A percentile compares a stretch with the other conserved stretches of the same genome.
These are phyloP conservation scores for Cranoglanis bouderius DNA, from an alignment of 2,113 vertebrate species.

Conservation along the genomic window DNA sequence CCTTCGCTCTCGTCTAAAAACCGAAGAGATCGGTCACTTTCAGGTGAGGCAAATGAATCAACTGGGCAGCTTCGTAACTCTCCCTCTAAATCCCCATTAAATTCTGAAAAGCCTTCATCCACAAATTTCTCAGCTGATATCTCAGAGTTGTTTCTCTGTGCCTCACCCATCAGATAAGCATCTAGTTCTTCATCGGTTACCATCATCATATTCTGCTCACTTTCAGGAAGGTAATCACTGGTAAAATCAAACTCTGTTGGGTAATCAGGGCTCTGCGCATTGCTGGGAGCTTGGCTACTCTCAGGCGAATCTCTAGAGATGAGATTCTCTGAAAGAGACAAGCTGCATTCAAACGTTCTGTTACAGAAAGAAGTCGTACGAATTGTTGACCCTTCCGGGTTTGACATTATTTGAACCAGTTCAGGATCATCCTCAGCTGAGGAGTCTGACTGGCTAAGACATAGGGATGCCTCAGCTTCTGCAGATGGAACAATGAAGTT, in stretches of 20 bases:
- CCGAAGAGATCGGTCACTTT: constrained; percentile 62
- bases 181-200: constrained; percentile 91
- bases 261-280: constrained; percentile 60
- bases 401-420: constrained; percentile 44
- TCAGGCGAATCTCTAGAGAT: constrained; percentile 28
- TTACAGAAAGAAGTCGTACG: neutral
- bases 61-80: constrained; percentile 56
- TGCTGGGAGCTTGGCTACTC: constrained; percentile 36
- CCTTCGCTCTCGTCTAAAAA: constrained; percentile 53
- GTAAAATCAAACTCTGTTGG: constrained; percentile 68
- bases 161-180: constrained; percentile 84
- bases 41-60: constrained; percentile 59
- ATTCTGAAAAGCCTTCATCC: constrained; percentile 56
- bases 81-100: constrained; percentile 48
- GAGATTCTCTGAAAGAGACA: constrained; percentile 52
- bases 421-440: constrained; percentile 46
- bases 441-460: constrained; percentile 1
- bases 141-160: constrained; percentile 54
- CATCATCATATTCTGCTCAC: constrained; percentile 72
- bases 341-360: constrained; percentile 52
- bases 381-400: constrained; percentile 8
- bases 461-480: neutral
- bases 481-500: constrained; percentile 7
- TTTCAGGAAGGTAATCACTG: constrained; percentile 75
- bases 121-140: constrained; percentile 36